These are phyloP conservation scores for Felis catus DNA, from an alignment of 2,113 vertebrate species.

Conservation along the genomic window DNA sequence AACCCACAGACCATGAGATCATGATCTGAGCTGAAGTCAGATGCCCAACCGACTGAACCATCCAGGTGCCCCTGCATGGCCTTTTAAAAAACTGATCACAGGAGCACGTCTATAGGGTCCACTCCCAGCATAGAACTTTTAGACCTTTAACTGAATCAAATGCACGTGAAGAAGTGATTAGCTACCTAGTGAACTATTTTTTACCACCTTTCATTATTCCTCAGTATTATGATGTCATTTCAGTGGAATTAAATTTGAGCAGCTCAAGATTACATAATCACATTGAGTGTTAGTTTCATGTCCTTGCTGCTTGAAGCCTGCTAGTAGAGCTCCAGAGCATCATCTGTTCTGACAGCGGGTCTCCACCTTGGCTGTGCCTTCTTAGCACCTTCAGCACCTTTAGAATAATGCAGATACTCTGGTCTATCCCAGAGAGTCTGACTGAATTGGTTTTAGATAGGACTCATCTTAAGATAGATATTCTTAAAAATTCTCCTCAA, in stretches of 20 bases:
- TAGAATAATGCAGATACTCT: not conserved
- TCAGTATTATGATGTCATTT: not conserved
- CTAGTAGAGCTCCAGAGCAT: not conserved
- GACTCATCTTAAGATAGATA: not conserved
- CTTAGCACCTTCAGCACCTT: not conserved
- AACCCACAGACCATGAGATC: too few species aligned
- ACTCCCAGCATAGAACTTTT: not conserved
- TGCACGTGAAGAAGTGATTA: not conserved
- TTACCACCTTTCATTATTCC: not conserved
- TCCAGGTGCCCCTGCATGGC: not conserved
- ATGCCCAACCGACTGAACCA: too few species aligned
- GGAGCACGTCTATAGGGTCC: not conserved
- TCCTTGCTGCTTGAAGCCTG: not conserved
- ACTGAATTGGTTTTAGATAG: not conserved
- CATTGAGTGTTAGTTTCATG: not conserved
- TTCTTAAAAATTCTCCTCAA: not conserved
- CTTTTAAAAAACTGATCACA: not conserved
- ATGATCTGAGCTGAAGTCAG: too few species aligned
- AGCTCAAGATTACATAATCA: not conserved
- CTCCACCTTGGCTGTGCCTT: not conserved
- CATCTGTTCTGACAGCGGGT: not conserved
- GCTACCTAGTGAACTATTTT: not conserved
- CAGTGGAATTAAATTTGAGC: not conserved
- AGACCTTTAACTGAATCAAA: not conserved
- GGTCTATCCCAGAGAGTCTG: not conserved